Evolutionary conservation across 2,797 vertebrate species (phyloP).

Genomic region (Mus spretus): DNA sequence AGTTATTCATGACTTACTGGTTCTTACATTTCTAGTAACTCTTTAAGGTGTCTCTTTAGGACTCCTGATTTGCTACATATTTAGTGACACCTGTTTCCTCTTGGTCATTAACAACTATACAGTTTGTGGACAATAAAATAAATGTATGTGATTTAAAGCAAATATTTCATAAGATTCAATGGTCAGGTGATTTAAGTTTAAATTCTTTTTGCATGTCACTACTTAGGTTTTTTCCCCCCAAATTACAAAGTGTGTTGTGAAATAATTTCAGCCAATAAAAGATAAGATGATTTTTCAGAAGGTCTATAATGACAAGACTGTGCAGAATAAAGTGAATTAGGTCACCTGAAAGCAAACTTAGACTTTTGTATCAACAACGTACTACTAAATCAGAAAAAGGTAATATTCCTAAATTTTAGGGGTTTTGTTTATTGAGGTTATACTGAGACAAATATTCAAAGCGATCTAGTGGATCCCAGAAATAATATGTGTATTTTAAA

Average conservation of each 20-base stretch:
- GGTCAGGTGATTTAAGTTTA: not conserved
- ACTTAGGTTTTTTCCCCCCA: slow-evolving; percentile 36
- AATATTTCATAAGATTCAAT: slow-evolving; percentile 34
- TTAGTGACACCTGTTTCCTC: not conserved
- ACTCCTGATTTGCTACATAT: not conserved
- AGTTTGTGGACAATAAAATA: not conserved
- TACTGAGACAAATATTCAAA: slow-evolving; percentile 79
- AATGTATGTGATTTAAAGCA: slow-evolving; percentile 26
- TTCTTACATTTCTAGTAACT: slow-evolving; percentile 44
- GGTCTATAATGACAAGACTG: not conserved
- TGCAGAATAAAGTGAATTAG: slow-evolving; percentile 75
- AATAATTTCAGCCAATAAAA: slow-evolving; percentile 26
- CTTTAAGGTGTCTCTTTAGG: not conserved
- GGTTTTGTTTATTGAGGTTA: slow-evolving; percentile 68
- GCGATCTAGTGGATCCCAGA: slow-evolving; percentile 37
- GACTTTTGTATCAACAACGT: slow-evolving; percentile 81
- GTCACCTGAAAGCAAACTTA: slow-evolving; percentile 82
- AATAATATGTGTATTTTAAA: slow-evolving; percentile 67
- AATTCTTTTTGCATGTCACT: not conserved
- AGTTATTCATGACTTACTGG: not conserved
- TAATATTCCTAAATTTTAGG: slow-evolving; percentile 79
- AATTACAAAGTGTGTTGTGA: slow-evolving; percentile 41
- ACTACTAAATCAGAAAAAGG: slow-evolving; percentile 82
- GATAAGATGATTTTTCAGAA: slow-evolving; percentile 46
- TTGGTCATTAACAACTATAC: slow-evolving; percentile 11